These are phyloP conservation scores for Triplophysa dalaica DNA, from an alignment of 2,113 vertebrate species.

Conservation along the genomic window DNA sequence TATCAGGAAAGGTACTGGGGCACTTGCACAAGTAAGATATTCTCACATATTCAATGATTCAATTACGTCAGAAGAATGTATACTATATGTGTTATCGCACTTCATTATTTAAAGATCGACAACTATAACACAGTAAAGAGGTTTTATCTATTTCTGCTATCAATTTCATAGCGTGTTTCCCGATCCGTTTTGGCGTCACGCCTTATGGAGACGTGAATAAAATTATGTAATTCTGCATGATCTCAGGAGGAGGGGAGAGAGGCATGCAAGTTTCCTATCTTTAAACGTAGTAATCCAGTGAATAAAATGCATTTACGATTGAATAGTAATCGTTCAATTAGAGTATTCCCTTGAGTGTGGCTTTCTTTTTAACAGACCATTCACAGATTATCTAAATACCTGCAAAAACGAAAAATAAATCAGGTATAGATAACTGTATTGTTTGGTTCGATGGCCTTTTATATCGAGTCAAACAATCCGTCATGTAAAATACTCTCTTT, in stretches of 20 bases:
- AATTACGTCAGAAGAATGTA: not conserved
- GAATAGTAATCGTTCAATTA: slow-evolving; percentile 52
- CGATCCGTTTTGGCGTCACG: slow-evolving; percentile 54
- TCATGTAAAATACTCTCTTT: not conserved
- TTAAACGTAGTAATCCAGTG: not conserved
- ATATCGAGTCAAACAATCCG: not conserved
- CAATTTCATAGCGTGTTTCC: not conserved
- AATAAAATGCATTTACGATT: slow-evolving; percentile 6
- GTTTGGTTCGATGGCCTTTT: not conserved
- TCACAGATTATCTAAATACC: slow-evolving; percentile 74
- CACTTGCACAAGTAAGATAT: slow-evolving; percentile 91
- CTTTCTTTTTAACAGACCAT: slow-evolving; percentile 45
- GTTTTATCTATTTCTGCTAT: not conserved
- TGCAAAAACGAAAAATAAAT: slow-evolving; percentile 57
- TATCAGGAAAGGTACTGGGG: slow-evolving; percentile 93
- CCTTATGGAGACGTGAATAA: slow-evolving; percentile 50
- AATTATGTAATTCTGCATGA: slow-evolving; percentile 43
- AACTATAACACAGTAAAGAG: not conserved
- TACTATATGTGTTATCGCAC: not conserved
- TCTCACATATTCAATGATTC: not conserved
- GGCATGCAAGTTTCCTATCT: slow-evolving; percentile 51
- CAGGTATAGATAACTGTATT: not conserved
- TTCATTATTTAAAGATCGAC: not conserved
- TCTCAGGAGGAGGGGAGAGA: slow-evolving; percentile 53
- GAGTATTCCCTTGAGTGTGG: slow-evolving; percentile 59